Conservation (phyloP, 2,113 vertebrate genomes). For the Neopipo cinnamomea region DNA sequence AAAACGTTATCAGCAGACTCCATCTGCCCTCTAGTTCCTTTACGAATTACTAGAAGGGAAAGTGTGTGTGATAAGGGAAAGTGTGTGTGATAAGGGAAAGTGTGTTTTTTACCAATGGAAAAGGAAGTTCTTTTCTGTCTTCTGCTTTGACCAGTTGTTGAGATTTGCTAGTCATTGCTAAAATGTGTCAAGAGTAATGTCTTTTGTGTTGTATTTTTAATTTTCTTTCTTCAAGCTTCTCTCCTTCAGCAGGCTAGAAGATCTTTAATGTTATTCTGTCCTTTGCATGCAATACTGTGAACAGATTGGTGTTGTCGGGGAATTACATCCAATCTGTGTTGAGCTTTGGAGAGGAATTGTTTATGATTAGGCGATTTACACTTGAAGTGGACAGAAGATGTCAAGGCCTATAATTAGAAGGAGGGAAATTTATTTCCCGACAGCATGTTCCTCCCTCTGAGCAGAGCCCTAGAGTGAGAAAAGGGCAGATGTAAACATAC, state of each 20-base stretch:
- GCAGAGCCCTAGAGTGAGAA: constrained; percentile 46
- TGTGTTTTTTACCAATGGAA: not conserved
- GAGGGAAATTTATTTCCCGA: constrained; percentile 74
- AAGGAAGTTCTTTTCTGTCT: not conserved
- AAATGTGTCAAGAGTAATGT: not conserved
- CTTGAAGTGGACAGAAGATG: constrained; percentile 67
- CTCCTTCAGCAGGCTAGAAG: constrained; percentile 29
- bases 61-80: not conserved
- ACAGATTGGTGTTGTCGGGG: constrained; percentile 68
- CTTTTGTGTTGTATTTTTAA: not conserved
- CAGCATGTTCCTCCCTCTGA: constrained; percentile 55
- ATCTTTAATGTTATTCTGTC: constrained; percentile 51
- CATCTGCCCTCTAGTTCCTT: not conserved
- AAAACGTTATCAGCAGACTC: not conserved
- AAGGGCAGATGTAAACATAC: constrained; percentile 60
- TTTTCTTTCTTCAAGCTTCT: constrained; percentile 9
- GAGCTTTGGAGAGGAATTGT: constrained; percentile 70
- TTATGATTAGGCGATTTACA: constrained; percentile 73
- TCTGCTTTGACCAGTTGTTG: not conserved
- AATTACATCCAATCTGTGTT: constrained; percentile 68
- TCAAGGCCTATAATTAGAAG: constrained; percentile 72
- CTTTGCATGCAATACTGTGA: constrained; percentile 44
- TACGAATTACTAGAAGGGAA: not conserved
- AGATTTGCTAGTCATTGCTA: not conserved
- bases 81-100: not conserved